phyloP scores from a whole-genome alignment of 2,888 invertebrate species.

The Chaetogeoica ovagalla region DNA sequence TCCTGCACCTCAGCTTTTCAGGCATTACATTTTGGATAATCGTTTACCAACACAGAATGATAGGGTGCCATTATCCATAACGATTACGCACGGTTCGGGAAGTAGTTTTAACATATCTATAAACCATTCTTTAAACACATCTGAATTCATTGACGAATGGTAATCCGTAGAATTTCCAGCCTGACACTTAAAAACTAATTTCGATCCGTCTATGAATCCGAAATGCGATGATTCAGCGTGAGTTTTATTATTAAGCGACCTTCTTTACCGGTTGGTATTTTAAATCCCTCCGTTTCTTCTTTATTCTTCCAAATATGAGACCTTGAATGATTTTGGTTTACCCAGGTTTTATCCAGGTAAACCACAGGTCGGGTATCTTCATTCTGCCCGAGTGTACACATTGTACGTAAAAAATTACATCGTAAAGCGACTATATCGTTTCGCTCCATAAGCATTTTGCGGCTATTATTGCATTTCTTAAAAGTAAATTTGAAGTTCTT shows the following conservation, averaged over 20 bases:
- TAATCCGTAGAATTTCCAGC: not conserved
- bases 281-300: not conserved
- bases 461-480: no score
- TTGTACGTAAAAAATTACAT: no score
- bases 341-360: not conserved
- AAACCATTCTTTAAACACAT: conserved; percentile 8
- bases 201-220: not conserved
- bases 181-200: not conserved
- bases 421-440: no score
- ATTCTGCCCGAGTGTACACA: no score
- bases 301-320: not conserved
- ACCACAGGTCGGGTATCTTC: not conserved
- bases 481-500: no score
- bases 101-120: conserved; percentile 1
- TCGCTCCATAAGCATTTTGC: no score
- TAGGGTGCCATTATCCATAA: not conserved
- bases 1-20: not conserved
- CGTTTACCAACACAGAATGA: not conserved
- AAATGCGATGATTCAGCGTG: not conserved
- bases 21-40: not conserved
- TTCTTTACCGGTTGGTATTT: not conserved
- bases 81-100: not conserved
- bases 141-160: not conserved
- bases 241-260: not conserved
- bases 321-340: not conserved